Evolutionary conservation across 2,888 invertebrate species (phyloP), one percentile per base, ranked within the genome.

Genomic region (Nomada hirtipes): DNA sequence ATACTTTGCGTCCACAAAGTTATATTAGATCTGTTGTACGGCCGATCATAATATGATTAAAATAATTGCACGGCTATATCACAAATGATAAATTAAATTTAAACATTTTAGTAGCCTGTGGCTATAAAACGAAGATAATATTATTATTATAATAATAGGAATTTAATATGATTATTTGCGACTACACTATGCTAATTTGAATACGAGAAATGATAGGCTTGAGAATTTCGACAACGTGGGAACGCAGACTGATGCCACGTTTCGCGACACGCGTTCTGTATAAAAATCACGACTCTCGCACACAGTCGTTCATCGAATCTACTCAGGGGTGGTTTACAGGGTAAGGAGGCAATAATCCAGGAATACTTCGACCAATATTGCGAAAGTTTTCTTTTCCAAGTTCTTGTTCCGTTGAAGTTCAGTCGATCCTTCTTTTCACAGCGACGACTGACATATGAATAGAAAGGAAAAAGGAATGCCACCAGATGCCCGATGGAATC

Each of bases 291-390:
- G 82, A 76, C 71, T 82, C 81, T 52, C 67, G 74, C 69, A 47
- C 83, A 73, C 53, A 74, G 83, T 63, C 79, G 76, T 76, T 76
- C 78, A 80, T 69, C 79, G 86, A 78, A 77, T 84, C 59, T 72
- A 68, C 77, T 76, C 9, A 59, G 77, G 29, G 78, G 79, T 79
- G 76, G 80, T 88, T 84, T 77, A 76, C 82, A 75, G 86, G 76
- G 82, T 79, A 78, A 88, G 86, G 69, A 80, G 84, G 82, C 84
- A 88, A 89, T 88, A 88, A 88, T 87, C 82, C 77, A 50, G 75
- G 88, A 78, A 87, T 65, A 76, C 23, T 84, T 79, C 89, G 86
- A 89, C 89, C 89, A 90, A 90, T 91, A 91, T 91, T 91, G 89
- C 91, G 55, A 91, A 91, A 91, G 88, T 91, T 91, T 89, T 72